Base-by-base conservation (phyloP, 2,888 invertebrate species). In the Eugnorisma glareosa region DNA sequence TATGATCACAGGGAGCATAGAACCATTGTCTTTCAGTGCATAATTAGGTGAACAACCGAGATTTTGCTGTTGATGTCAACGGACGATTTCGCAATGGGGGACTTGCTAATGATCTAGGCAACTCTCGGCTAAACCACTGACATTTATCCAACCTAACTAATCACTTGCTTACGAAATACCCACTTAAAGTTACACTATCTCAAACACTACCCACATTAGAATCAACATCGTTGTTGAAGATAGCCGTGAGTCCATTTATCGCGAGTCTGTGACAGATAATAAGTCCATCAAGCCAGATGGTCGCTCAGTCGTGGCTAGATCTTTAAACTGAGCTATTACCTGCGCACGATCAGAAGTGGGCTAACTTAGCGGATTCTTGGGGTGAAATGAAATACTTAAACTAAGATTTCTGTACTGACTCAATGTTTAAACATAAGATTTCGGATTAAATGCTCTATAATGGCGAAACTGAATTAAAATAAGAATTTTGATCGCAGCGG, bases 341-440 rank as follows among this genome's bases (percentile, higher is more conserved):
- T 54, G 69, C 64, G 72, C 86, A 84, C 86, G 83, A 85, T 73
- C 67, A 73, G 54, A 85, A 83, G 40, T 80, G 68, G 81, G 85
- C 67, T 73, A 80, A 37, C 69, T 31, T 69, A 31, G 31, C 69
- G 31, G 69, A 78, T 77, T 78, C 70, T 51, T 57, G 21, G 28
- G 21, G 24, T 64, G 18, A n/a, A 40, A 8, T n/a, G n/a, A n/a
- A n/a, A n/a, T n/a, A n/a, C n/a, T n/a, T 15, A 13, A 64, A 63
- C 24, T 6, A 15, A 64, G 64, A 40, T 40, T n/a, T n/a, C 40
- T 64, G 18, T 40, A n/a, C 4, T 37, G 40, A 64, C 1, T 40
- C 0, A 15, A 40, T n/a, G 18, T 64, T 63, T 63, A 7, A n/a
- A 37, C n/a, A 63, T 13, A 10, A 37, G 1, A 24, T 37, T 37